Evolutionary conservation across 2,888 invertebrate genomes (phyloP), one percentile per base, ranked within the genome.

Genomic region (Xanthostigma xanthostigma): DNA sequence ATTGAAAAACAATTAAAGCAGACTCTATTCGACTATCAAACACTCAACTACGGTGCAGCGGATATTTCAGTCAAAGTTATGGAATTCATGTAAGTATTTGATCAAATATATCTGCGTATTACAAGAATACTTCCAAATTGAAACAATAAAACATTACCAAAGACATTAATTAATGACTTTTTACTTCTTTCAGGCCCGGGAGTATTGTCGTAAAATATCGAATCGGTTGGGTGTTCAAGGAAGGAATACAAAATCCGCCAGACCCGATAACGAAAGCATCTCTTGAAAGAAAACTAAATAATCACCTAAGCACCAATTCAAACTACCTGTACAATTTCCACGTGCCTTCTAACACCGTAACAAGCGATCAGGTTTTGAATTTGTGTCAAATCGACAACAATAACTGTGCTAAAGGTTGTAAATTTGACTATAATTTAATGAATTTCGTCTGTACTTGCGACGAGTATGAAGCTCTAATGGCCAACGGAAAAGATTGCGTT

Each of bases 381-480:
- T 63, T 75, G 50, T 88, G 83, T 63, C 74, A 78, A 64, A 73
- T 78, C 48, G 72, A 76, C 52, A 78, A 77, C 51, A 72, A 79
- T 49, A 67, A 72, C 44, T 88, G 87, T 59, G 75, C 81, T 54
- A 71, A 81, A 54, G 69, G 66, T 10, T 88, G 87, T 61, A 65
- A 69, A 46, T 86, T 82, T 58, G 77, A 84, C 61, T 78, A 79
- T 57, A 59, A 60, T 2, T 64, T 67, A 27, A 71, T 80, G 49
- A 73, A 76, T 44, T 85, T 86, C 59, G 65, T 64, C 35, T 88
- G 87, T 60, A 69, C 65, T 3, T 87, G 86, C 61, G 76, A 77
- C 9, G 62, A 66, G 38, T 75, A 74, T 35, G 59, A 76, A 69
- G 57, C 68, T 45, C 60, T 84, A 62, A 66, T 66, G 60, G 54